These are phyloP conservation scores for Strigamia maritima DNA, from an alignment of 2,888 invertebrate genomes.

Conservation along the genomic window DNA sequence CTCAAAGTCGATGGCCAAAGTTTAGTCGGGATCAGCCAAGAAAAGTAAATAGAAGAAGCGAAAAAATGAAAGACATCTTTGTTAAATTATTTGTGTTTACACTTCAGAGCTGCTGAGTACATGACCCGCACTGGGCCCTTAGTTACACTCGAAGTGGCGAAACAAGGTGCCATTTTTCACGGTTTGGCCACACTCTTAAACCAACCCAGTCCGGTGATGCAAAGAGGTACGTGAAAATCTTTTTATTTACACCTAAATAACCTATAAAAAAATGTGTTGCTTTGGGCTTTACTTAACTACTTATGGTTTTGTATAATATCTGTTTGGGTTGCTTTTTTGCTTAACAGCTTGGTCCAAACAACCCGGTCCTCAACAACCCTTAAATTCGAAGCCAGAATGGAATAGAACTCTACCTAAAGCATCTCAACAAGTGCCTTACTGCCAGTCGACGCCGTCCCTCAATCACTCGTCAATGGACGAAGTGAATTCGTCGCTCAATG, in stretches of 20 bases:
- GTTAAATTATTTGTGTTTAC: neutral
- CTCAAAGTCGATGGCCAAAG: conserved; percentile 95
- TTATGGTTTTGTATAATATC: conserved; percentile 12
- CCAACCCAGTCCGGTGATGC: conserved; percentile 81
- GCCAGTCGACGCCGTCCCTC: conserved; percentile 13
- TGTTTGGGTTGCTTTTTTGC: neutral
- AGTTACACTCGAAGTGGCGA: conserved; percentile 92
- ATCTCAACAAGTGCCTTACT: conserved; percentile 5
- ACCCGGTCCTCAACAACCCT: neutral
- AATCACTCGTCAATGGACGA: neutral
- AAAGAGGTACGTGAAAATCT: conserved; percentile 60
- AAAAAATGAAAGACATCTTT: neutral
- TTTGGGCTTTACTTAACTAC: neutral
- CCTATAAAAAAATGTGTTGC: neutral
- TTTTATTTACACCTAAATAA: too few relatives aligned
- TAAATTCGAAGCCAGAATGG: neutral
- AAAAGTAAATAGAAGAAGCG: conserved; percentile 57
- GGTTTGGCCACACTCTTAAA: conserved; percentile 88
- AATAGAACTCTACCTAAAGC: neutral
- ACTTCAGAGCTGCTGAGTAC: conserved; percentile 83
- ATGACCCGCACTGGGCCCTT: conserved; percentile 89
- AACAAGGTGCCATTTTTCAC: conserved; percentile 95
- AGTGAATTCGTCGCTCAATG: neutral
- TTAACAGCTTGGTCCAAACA: conserved; percentile 13
- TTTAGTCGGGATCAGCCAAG: conserved; percentile 72